Evolutionary conservation across 53 echinoderm and acorn worm genomes (phyloP).

Genomic region (Apostichopus leukothele): DNA sequence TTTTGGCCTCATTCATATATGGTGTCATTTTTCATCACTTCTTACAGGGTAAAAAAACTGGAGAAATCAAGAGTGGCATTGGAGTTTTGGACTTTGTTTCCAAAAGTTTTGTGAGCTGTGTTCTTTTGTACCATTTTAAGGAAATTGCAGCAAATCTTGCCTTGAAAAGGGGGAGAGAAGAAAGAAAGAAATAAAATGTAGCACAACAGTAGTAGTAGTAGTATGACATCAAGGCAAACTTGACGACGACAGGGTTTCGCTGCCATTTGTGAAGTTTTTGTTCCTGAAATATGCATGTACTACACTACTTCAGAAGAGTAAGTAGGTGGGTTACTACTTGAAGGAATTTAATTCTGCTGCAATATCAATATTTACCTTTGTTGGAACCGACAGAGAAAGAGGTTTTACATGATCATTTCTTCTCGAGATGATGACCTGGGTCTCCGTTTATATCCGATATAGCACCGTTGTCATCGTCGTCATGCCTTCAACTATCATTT

Average conservation of each 20-base stretch:
- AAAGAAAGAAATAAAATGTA: not conserved
- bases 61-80: not conserved
- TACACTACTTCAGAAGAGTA: not conserved
- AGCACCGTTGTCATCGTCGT: not conserved
- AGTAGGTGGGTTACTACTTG: not conserved
- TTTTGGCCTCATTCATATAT: not conserved
- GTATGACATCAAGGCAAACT: not conserved
- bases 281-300: not conserved
- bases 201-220: not conserved
- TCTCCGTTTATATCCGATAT: too few relatives aligned
- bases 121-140: not conserved
- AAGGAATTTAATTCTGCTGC: not conserved
- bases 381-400: not conserved
- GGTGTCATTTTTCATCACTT: not conserved
- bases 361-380: not conserved
- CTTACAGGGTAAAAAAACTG: not conserved
- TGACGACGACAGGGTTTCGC: not conserved
- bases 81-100: not conserved
- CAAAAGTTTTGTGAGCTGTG: not conserved
- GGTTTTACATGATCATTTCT: not conserved
- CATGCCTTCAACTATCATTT: conserved; percentile 36
- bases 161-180: not conserved
- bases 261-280: not conserved
- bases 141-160: not conserved
- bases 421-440: not conserved